Conservation (phyloP, 2,113 vertebrate species). For the Scatophagus argus region DNA sequence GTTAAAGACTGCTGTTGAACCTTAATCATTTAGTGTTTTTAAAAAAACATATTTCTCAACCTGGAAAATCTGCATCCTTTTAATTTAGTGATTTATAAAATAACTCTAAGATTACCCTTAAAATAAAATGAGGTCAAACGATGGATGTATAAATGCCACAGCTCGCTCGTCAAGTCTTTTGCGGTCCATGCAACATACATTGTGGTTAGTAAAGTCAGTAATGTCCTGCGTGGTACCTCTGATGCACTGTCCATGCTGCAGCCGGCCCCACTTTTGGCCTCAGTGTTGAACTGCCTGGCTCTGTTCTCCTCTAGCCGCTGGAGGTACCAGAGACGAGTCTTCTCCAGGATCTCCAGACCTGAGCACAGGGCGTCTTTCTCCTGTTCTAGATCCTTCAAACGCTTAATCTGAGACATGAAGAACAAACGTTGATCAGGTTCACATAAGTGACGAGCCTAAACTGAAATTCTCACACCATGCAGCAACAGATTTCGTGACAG, state of each 20-base stretch:
- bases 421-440: background rate
- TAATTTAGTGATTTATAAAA: background rate
- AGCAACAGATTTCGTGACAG: background rate
- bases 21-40: background rate
- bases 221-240: conserved; percentile 51
- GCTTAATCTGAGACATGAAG: conserved; percentile 73
- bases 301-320: conserved; percentile 70
- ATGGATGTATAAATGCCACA: background rate
- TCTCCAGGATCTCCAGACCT: conserved; percentile 81
- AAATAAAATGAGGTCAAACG: background rate
- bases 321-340: conserved; percentile 78
- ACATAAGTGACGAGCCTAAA: background rate
- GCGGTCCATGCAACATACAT: background rate
- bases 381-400: conserved; percentile 77
- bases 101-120: background rate
- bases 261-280: background rate
- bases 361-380: conserved; percentile 83
- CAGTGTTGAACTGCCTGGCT: conserved; percentile 10
- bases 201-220: background rate
- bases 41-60: background rate
- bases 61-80: background rate
- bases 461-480: background rate
- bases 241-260: background rate
- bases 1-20: background rate
- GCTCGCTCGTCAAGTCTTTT: background rate